Evolutionary conservation across 2,797 vertebrate species (phyloP).

Genomic region (Pipistrellus kuhlii): DNA sequence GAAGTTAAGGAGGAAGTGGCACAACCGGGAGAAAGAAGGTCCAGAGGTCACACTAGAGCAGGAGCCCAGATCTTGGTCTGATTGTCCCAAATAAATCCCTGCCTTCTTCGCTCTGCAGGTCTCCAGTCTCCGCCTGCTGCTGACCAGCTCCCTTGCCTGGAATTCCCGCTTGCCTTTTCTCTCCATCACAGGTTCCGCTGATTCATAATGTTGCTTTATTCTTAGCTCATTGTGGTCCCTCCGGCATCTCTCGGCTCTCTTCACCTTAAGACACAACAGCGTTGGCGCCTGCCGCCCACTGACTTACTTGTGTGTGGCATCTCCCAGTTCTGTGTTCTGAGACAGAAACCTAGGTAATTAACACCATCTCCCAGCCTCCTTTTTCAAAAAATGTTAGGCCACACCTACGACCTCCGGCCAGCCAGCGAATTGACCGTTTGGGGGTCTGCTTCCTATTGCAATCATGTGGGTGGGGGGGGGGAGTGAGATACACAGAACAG

Average conservation of each 20-base stretch:
- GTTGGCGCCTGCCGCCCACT: not conserved
- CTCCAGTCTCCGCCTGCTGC: not conserved
- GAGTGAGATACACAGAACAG: not conserved
- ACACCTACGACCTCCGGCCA: not conserved
- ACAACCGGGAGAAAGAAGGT: no score
- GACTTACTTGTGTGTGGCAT: not conserved
- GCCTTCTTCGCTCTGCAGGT: not conserved
- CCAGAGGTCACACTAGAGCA: not conserved
- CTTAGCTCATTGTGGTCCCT: fast-evolving
- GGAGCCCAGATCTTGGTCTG: not conserved
- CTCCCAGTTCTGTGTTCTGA: conserved; percentile 20
- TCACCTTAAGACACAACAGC: not conserved
- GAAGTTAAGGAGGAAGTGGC: not conserved
- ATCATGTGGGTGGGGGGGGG: not conserved
- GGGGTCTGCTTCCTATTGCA: not conserved
- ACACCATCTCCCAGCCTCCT: fast-evolving
- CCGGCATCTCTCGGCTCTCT: not conserved
- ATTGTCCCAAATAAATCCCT: not conserved
- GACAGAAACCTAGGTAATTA: not conserved
- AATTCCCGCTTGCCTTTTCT: not conserved
- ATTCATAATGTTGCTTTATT: not conserved
- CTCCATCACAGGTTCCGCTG: not conserved
- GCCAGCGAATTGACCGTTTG: not conserved
- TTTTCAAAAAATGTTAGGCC: not conserved
- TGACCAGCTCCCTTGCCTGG: not conserved